These are phyloP conservation scores for Cottoperca gobio DNA, from an alignment of 2,797 vertebrate genomes.

Conservation along the genomic window DNA sequence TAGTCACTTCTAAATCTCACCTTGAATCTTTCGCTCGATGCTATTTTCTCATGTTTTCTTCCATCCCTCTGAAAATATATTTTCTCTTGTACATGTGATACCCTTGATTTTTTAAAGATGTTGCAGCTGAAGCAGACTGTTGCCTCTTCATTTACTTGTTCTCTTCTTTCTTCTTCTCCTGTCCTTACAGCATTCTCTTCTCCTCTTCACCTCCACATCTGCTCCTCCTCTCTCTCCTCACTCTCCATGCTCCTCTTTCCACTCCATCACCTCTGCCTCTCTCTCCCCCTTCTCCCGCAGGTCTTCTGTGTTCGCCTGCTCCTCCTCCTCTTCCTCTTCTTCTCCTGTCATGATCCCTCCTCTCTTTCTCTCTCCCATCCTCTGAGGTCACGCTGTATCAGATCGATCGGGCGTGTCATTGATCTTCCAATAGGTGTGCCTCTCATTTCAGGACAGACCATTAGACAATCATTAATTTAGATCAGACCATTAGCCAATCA, in stretches of 20 bases:
- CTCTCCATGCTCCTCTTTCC: too few relatives aligned
- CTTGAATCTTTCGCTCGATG: conserved; percentile 26
- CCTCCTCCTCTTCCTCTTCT: background rate
- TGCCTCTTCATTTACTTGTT: conserved; percentile 3
- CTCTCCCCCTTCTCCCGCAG: conserved; percentile 6
- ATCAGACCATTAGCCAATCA: conserved; percentile 64
- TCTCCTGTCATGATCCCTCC: conserved; percentile 26
- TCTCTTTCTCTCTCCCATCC: conserved; percentile 1
- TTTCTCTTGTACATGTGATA: background rate
- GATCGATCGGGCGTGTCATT: conserved; percentile 61
- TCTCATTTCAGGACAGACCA: conserved; percentile 56
- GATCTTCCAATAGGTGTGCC: conserved; percentile 40
- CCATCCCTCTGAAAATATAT: conserved; percentile 15
- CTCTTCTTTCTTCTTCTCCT: background rate
- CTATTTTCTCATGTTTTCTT: conserved; percentile 10
- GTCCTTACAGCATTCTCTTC: background rate
- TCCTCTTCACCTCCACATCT: background rate
- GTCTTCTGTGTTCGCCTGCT: conserved; percentile 21
- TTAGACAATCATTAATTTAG: conserved; percentile 69
- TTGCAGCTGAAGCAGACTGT: conserved; percentile 11
- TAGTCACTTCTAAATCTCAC: conserved; percentile 33
- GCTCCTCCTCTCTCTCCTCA: background rate
- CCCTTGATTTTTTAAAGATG: conserved; percentile 6
- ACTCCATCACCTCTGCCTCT: too few relatives aligned
- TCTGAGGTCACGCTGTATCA: conserved; percentile 51